These are phyloP conservation scores for Bacillus rossius DNA, from an alignment of 1,140 invertebrate species.

Conservation along the genomic window DNA sequence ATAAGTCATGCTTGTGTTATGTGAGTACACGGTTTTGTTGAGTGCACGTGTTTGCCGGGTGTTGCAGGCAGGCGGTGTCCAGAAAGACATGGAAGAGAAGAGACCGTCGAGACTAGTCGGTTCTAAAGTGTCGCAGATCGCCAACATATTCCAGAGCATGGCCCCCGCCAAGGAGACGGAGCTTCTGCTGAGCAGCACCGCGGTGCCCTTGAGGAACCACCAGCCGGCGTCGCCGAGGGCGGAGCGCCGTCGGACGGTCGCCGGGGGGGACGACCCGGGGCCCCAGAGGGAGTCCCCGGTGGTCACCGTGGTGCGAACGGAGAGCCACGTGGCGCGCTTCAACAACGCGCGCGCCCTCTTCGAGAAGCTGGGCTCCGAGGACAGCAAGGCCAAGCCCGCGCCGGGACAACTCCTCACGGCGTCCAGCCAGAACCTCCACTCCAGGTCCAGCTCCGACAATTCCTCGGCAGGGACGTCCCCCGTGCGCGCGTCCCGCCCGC, in stretches of 20 bases:
- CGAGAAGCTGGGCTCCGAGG: slow-evolving; percentile 82
- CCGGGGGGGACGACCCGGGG: slow-evolving; percentile 11
- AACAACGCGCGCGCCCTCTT: slow-evolving; percentile 90
- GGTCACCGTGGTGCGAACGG: slow-evolving; percentile 74
- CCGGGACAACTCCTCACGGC: not conserved
- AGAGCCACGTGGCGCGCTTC: slow-evolving; percentile 84
- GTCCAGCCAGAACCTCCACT: slow-evolving; percentile 17
- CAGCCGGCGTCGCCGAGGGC: slow-evolving; percentile 8
- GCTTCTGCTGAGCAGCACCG: slow-evolving; percentile 8
- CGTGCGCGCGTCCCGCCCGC: not conserved
- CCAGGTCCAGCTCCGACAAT: slow-evolving; percentile 22
- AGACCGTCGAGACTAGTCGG: slow-evolving; percentile 52
- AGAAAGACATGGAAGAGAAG: slow-evolving; percentile 58
- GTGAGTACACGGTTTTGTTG: no score
- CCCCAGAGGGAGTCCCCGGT: slow-evolving; percentile 39
- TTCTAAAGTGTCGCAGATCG: slow-evolving; percentile 85
- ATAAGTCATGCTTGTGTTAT: no score
- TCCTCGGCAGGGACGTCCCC: slow-evolving; percentile 21
- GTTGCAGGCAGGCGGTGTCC: not conserved
- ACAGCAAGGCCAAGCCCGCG: slow-evolving; percentile 22
- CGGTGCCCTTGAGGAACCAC: slow-evolving; percentile 5
- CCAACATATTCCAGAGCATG: slow-evolving; percentile 72
- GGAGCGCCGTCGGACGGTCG: slow-evolving; percentile 10
- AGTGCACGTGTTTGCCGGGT: not conserved
- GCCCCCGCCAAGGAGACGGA: slow-evolving; percentile 26